These are phyloP conservation scores for Neotoxoptera formosana DNA, from an alignment of 1,140 invertebrate species.

Conservation along the genomic window DNA sequence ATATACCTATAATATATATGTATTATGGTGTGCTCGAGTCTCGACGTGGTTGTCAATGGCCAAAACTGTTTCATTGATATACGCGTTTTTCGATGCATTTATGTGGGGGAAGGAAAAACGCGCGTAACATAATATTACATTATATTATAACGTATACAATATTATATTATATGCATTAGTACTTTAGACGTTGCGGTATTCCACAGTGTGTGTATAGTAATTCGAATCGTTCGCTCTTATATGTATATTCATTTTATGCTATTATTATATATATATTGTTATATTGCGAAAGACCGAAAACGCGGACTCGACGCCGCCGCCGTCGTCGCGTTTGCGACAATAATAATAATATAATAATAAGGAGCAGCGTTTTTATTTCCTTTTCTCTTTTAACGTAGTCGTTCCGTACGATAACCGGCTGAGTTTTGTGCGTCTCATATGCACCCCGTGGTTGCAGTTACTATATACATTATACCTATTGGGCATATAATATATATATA, in stretches of 20 bases:
- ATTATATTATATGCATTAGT: neutral
- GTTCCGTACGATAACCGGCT: neutral
- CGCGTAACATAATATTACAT: neutral
- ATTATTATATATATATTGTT: neutral
- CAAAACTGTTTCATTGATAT: neutral
- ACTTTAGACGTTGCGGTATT: neutral
- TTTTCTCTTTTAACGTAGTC: neutral
- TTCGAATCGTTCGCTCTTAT: neutral
- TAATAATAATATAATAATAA: neutral
- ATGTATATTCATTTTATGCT: constrained; percentile 12
- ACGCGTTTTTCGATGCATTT: neutral
- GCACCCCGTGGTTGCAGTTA: neutral
- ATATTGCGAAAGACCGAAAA: neutral
- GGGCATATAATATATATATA: neutral
- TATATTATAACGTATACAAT: neutral
- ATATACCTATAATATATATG: no score
- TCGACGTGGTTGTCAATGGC: neutral
- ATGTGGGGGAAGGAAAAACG: neutral
- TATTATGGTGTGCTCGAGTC: neutral
- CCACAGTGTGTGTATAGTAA: neutral
- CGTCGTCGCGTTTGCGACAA: neutral
- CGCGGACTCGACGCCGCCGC: neutral
- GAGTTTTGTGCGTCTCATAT: neutral
- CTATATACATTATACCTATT: neutral
- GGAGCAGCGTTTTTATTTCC: neutral